Conservation (phyloP, 2,888 invertebrate genomes). For the Thecocarcelia acutangulata region DNA sequence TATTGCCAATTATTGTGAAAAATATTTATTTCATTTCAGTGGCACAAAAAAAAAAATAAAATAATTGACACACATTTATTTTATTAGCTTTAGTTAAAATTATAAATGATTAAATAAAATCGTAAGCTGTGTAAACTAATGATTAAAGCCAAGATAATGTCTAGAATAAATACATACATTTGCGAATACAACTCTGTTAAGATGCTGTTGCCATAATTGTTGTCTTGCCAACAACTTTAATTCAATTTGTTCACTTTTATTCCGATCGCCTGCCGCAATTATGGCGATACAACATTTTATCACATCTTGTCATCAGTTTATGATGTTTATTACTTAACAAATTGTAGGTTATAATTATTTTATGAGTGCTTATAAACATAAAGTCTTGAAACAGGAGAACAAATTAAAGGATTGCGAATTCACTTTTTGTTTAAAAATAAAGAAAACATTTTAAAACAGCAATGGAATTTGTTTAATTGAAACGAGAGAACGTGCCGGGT, state of each 20-base stretch:
- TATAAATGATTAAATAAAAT: constrained; percentile 56
- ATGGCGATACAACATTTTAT: constrained; percentile 67
- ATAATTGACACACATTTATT: constrained; percentile 64
- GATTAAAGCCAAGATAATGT: constrained; percentile 58
- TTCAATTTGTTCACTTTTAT: constrained; percentile 67
- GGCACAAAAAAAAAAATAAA: constrained; percentile 29
- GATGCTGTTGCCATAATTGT: constrained; percentile 63
- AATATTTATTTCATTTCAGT: constrained; percentile 46
- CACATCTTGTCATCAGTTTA: constrained; percentile 69
- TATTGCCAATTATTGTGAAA: constrained; percentile 64
- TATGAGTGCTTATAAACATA: background rate
- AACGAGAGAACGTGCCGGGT: constrained; percentile 48
- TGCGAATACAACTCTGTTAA: constrained; percentile 57
- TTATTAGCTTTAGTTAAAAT: constrained; percentile 53
- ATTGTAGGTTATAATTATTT: constrained; percentile 60
- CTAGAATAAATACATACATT: constrained; percentile 45
- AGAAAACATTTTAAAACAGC: background rate
- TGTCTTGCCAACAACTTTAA: constrained; percentile 42
- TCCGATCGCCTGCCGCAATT: constrained; percentile 44
- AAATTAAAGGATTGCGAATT: constrained; percentile 42
- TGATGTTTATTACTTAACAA: constrained; percentile 68
- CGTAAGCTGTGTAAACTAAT: constrained; percentile 54
- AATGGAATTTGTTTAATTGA: constrained; percentile 13
- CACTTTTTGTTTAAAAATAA: constrained; percentile 31
- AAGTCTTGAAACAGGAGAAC: background rate